Percentiles rank a stretch among this genome's conserved stretches.
Evolutionary conservation across 2,888 invertebrate genomes (phyloP).

Genomic region (Synanthedon formicaeformis): DNA sequence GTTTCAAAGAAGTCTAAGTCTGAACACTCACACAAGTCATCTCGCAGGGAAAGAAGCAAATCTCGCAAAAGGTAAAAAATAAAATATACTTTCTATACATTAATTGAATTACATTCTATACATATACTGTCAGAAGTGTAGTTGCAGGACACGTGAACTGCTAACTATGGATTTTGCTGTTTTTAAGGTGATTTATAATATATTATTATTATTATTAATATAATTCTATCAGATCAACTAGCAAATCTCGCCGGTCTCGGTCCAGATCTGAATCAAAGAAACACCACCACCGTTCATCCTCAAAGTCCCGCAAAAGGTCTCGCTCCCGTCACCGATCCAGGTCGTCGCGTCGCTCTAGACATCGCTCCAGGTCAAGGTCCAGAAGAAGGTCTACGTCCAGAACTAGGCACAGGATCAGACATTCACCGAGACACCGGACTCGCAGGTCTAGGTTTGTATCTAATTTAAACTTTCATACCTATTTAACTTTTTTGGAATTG

Average conservation of each 20-base stretch:
- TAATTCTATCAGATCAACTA: slow-evolving; percentile 25
- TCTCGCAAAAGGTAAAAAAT: slow-evolving; percentile 35
- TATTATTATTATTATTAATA: too few species aligned
- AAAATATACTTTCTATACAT: neutral
- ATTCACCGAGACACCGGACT: slow-evolving; percentile 39
- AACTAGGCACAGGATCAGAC: slow-evolving; percentile 26
- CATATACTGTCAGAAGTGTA: too few species aligned
- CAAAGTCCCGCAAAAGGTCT: slow-evolving; percentile 29
- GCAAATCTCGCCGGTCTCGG: slow-evolving; percentile 34
- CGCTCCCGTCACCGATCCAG: slow-evolving; percentile 30
- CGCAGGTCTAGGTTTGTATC: slow-evolving; percentile 41
- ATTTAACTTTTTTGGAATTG: neutral
- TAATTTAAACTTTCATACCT: neutral
- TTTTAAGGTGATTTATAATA: too few species aligned
- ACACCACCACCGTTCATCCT: slow-evolving; percentile 29
- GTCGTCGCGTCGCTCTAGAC: slow-evolving; percentile 21
- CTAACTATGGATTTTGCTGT: too few species aligned
- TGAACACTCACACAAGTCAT: slow-evolving; percentile 34
- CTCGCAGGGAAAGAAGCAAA: slow-evolving; percentile 31
- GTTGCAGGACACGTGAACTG: too few species aligned
- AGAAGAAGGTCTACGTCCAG: slow-evolving; percentile 20
- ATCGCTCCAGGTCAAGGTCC: slow-evolving; percentile 19
- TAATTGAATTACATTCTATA: too few species aligned
- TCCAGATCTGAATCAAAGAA: slow-evolving; percentile 29
- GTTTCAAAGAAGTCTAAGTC: slow-evolving; percentile 23